Percentiles rank a stretch among this genome's conserved stretches.
Conservation (phyloP, 2,113 vertebrate species). For the Cebidichthys violaceus region DNA sequence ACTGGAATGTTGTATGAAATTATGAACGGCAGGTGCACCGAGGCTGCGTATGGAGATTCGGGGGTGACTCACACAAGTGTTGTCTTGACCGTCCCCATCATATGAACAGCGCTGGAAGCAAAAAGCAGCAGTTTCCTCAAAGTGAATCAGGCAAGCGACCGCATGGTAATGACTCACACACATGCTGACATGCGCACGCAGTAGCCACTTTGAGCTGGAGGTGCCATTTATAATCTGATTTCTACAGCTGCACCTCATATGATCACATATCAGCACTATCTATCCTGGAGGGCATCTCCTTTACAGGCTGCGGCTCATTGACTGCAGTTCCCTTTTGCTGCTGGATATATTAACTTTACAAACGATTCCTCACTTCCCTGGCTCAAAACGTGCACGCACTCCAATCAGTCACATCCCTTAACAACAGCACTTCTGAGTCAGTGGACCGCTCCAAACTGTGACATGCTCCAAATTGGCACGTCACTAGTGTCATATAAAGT, state of each 20-base stretch:
- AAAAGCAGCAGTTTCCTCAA: slow-evolving; percentile 28
- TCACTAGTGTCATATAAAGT: too few species aligned
- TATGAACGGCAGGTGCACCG: neutral
- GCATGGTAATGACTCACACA: slow-evolving; percentile 45
- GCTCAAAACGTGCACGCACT: too few species aligned
- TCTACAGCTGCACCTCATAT: neutral
- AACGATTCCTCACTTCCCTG: too few species aligned
- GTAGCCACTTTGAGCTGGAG: slow-evolving; percentile 1
- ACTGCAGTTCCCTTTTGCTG: too few species aligned
- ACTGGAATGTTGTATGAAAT: neutral
- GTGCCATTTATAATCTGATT: slow-evolving; percentile 26
- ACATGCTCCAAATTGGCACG: too few species aligned
- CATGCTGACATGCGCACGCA: neutral
- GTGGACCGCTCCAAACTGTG: too few species aligned
- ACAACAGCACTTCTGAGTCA: too few species aligned
- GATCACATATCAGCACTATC: neutral
- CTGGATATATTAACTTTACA: too few species aligned
- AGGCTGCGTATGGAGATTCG: neutral
- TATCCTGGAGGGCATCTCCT: too few species aligned
- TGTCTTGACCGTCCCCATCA: slow-evolving; percentile 9
- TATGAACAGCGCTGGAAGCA: slow-evolving; percentile 2
- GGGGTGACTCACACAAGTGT: slow-evolving; percentile 22
- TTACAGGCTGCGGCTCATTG: too few species aligned
- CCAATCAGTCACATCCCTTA: too few species aligned
- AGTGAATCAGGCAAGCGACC: slow-evolving; percentile 11